Evolutionary conservation across 2,888 invertebrate genomes (phyloP).

Genomic region (Philereme transversata): DNA sequence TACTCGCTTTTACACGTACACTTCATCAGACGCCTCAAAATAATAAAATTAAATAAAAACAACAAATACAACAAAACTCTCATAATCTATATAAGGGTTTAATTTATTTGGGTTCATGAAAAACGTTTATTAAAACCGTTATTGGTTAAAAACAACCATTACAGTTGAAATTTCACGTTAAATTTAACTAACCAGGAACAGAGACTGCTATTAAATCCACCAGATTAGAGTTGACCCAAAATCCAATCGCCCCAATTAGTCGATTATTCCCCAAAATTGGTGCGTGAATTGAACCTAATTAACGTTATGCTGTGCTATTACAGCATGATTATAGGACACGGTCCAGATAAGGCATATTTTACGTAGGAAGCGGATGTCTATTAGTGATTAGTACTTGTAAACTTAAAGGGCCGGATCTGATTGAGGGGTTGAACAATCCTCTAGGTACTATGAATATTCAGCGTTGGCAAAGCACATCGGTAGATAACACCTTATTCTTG

Average conservation of each 20-base stretch:
- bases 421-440: too few relatives aligned
- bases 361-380: constrained; percentile 4
- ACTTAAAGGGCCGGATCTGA: too few relatives aligned
- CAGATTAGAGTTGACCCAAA: constrained; percentile 28
- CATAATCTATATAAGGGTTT: too few relatives aligned
- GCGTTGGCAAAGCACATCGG: too few relatives aligned
- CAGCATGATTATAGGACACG: constrained; percentile 23
- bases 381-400: background rate
- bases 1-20: too few relatives aligned
- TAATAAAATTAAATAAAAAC: too few relatives aligned
- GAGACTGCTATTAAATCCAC: constrained; percentile 9
- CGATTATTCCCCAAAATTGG: constrained; percentile 31
- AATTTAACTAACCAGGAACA: constrained; percentile 10
- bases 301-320: constrained; percentile 30
- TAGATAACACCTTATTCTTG: too few relatives aligned
- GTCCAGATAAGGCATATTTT: constrained; percentile 14
- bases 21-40: too few relatives aligned
- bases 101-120: too few relatives aligned
- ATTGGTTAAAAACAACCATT: background rate
- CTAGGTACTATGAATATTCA: too few relatives aligned
- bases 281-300: constrained; percentile 36
- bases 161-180: background rate
- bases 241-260: constrained; percentile 27
- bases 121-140: background rate
- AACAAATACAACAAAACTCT: too few relatives aligned